phyloP scores from a whole-genome alignment of 2,888 invertebrate species.

The Dasypolia templi region DNA sequence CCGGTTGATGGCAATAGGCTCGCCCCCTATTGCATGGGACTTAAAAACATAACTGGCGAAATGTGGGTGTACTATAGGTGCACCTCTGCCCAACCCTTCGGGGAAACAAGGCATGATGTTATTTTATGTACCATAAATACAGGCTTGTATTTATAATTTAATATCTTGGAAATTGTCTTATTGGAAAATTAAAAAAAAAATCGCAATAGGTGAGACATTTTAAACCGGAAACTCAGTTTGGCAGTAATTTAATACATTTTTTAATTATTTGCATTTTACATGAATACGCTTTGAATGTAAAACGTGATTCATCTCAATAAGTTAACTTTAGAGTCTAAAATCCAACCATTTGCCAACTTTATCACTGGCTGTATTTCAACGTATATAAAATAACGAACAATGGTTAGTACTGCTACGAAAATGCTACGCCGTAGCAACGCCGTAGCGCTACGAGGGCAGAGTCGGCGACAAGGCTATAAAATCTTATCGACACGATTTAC shows the following conservation, averaged over 20 bases:
- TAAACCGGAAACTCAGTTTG: not conserved
- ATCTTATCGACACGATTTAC: conserved; percentile 49
- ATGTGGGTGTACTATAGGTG: too few species aligned
- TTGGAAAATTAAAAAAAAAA: too few species aligned
- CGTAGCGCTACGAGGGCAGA: conserved; percentile 36
- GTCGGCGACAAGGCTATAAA: conserved; percentile 37
- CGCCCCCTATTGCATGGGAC: too few species aligned
- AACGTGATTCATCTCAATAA: conserved; percentile 11
- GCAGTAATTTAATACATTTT: not conserved
- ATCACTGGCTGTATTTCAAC: conserved; percentile 1
- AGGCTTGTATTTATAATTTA: not conserved
- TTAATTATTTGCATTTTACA: not conserved
- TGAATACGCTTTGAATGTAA: not conserved
- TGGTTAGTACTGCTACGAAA: conserved; percentile 12
- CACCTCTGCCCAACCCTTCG: too few species aligned
- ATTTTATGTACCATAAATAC: not conserved
- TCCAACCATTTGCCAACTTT: conserved; percentile 17
- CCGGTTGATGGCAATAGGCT: too few species aligned
- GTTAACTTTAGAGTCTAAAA: conserved; percentile 2
- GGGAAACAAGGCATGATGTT: too few species aligned
- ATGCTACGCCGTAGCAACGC: conserved; percentile 49
- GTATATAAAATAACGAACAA: conserved; percentile 24
- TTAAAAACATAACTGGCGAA: too few species aligned
- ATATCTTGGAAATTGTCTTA: too few species aligned
- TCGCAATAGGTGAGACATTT: not conserved